A percentile compares a stretch with the other conserved stretches of the same genome.
Conservation (phyloP, 1,140 invertebrate species). For the Zaprionus lachaisei region DNA sequence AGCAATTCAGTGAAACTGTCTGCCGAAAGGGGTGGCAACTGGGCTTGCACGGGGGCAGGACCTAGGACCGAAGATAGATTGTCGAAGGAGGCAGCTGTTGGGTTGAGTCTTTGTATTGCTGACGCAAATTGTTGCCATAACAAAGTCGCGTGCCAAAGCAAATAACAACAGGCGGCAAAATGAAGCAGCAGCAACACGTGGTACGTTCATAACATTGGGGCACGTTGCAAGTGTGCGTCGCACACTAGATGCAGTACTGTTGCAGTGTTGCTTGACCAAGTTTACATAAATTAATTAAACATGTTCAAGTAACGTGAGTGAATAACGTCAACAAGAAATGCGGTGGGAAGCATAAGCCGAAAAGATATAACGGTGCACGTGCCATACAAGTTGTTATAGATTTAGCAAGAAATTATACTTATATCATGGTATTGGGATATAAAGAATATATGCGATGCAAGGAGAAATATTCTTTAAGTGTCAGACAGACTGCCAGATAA, state of each 20-base stretch:
- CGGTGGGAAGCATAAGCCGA: background rate
- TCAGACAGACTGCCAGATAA: no score
- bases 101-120: conserved; percentile 51
- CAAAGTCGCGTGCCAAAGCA: conserved; percentile 55
- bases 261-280: conserved; percentile 34
- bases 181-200: conserved; percentile 61
- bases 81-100: background rate
- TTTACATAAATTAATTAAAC: conserved; percentile 82
- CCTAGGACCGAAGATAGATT: conserved; percentile 10
- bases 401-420: no score
- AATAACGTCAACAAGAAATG: background rate
- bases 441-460: no score
- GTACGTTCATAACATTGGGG: conserved; percentile 32
- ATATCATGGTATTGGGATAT: no score
- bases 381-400: background rate
- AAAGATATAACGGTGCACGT: conserved; percentile 3
- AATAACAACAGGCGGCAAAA: conserved; percentile 32
- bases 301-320: conserved; percentile 72
- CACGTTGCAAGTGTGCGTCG: conserved; percentile 49
- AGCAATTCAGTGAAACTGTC: background rate
- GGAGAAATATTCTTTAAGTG: no score
- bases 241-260: background rate
- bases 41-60: background rate
- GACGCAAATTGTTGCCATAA: conserved; percentile 77
- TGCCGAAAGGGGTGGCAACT: conserved; percentile 11